A percentile compares a stretch with the other conserved stretches of the same genome.
Evolutionary conservation across 2,797 vertebrate genomes (phyloP).

Genomic region (Ammospiza maritima): DNA sequence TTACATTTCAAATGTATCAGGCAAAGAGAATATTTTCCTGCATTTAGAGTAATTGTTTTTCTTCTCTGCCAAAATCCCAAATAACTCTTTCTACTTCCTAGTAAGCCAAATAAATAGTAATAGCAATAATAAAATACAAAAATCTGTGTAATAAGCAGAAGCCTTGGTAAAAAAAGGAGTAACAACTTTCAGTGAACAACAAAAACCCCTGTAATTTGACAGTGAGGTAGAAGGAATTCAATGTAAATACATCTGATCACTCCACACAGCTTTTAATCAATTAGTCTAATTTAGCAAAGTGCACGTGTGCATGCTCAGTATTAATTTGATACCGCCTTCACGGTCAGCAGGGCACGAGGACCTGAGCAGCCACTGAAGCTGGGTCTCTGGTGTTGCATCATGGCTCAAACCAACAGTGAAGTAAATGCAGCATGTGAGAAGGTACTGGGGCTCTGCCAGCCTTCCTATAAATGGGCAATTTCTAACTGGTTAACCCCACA

Average conservation of each 20-base stretch:
- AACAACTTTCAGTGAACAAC: not conserved
- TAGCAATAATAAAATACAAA: not conserved
- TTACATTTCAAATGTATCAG: constrained; percentile 4
- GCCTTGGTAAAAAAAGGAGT: not conserved
- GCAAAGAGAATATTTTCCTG: not conserved
- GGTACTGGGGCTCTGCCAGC: not conserved
- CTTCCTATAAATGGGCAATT: not conserved
- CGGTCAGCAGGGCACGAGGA: not conserved
- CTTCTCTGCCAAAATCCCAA: not conserved
- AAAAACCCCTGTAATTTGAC: not conserved
- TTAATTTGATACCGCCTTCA: not conserved
- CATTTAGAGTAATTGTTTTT: not conserved
- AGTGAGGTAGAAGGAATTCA: not conserved
- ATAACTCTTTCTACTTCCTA: not conserved
- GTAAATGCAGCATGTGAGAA: not conserved
- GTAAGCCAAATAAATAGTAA: not conserved
- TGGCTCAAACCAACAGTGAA: not conserved
- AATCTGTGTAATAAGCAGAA: not conserved
- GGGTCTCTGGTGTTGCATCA: not conserved
- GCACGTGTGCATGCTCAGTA: not conserved
- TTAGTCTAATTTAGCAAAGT: not conserved
- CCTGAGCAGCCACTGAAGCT: not conserved
- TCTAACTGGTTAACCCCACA: not conserved
- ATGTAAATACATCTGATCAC: not conserved
- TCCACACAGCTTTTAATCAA: not conserved